Base-by-base conservation (phyloP, 2,888 invertebrate genomes). In the Erebia epiphron region DNA sequence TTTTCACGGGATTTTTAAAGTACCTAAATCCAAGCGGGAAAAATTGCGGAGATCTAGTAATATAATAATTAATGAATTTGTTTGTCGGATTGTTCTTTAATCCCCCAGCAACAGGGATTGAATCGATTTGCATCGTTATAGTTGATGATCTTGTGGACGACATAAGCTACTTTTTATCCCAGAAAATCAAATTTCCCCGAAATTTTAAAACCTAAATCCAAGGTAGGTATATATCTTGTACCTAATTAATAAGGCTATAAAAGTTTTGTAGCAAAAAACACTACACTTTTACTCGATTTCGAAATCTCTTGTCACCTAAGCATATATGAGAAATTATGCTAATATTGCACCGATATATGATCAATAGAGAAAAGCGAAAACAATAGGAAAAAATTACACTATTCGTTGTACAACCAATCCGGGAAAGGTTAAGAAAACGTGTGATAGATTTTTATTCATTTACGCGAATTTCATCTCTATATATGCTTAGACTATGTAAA, bases 301-400 rank as follows among this genome's bases (percentile, higher is more conserved):
- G 72, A 73, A 72, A 72, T 54, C 64, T 68, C 52, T 67, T 67
- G 67, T 65, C 68, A 62, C 61, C 50, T 65, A 13, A 35, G 35
- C 50, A 63, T 64, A 63, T 64, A 58, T 46, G 49, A 49, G 67
- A 67, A 67, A 68, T 60, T 65, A 67, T 68, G 52, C 46, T 62
- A 68, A 70, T 71, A 65, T 62, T 43, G 67, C 67, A 70, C 68
- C 72, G 61, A 73, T 72, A 69, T 67, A 63, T 63, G 46, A 70
- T 75, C 73, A 73, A 76, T 76, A 73, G 78, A 74, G 78, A 79
- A 80, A 80, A 79, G 78, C 71, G 79, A 79, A 79, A 79, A 75
- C 68, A 65, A 68, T 57, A 69, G 26, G 61, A 72, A 67, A 69
- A 67, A 75, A 76, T 72, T 74, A 69, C 73, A 71, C 73, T 63